Evolutionary conservation across 2,888 invertebrate species (phyloP).

Genomic region (Zygothrica quintamaculata): DNA sequence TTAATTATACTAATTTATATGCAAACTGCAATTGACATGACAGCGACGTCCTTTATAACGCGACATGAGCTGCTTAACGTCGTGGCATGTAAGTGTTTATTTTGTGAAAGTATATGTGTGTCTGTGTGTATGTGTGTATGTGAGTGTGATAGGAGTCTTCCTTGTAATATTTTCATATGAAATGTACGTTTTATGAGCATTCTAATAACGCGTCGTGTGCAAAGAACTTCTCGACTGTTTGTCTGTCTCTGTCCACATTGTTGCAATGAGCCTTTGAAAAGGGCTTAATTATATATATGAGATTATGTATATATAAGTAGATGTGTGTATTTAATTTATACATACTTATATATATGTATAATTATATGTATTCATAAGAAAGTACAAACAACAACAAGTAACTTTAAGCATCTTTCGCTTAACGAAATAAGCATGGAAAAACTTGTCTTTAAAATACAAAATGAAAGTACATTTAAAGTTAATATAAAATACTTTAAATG

Average conservation of each 20-base stretch:
- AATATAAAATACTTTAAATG: too few species aligned
- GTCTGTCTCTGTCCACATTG: not conserved
- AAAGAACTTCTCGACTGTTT: slow-evolving; percentile 10
- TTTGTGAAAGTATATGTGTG: not conserved
- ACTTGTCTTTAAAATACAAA: not conserved
- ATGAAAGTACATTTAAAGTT: not conserved
- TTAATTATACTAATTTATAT: slow-evolving; percentile 70
- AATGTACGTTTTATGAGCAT: slow-evolving; percentile 28
- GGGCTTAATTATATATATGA: slow-evolving; percentile 29
- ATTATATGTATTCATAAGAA: slow-evolving; percentile 22
- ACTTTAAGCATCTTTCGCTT: not conserved
- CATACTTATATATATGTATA: too few species aligned
- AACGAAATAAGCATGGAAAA: too few species aligned
- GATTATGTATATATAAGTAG: too few species aligned
- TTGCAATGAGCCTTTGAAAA: slow-evolving; percentile 25
- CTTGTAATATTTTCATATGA: slow-evolving; percentile 13
- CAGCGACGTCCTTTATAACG: slow-evolving; percentile 28
- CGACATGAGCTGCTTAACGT: slow-evolving; percentile 38
- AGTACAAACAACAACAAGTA: not conserved
- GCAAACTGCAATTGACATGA: slow-evolving; percentile 58
- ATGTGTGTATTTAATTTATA: too few species aligned
- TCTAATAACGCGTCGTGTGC: slow-evolving; percentile 17
- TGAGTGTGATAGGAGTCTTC: not conserved
- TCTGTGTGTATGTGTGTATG: not conserved
- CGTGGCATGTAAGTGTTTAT: too few species aligned